phyloP scores from a whole-genome alignment of 1,140 invertebrate species.

The Bombus difficillimus region DNA sequence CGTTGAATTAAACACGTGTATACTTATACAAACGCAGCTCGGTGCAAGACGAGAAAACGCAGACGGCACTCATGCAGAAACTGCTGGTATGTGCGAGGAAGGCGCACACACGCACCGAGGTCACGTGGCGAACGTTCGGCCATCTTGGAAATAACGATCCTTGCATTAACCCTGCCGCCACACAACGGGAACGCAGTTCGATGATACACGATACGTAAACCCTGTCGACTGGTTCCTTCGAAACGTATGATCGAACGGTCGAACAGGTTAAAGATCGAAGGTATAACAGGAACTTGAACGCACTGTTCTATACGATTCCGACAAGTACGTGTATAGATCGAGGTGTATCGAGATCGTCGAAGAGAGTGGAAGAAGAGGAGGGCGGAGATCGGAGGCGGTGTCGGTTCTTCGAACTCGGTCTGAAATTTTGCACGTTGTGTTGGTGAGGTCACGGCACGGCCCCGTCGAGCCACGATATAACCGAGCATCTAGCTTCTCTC shows the following conservation, averaged over 20 bases:
- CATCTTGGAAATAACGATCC: slow-evolving; percentile 68
- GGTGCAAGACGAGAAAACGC: neutral
- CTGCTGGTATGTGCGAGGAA: neutral
- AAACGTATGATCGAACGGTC: neutral
- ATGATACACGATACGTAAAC: neutral
- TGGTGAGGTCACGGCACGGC: slow-evolving; percentile 47
- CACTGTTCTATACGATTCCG: neutral
- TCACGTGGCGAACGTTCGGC: slow-evolving; percentile 50
- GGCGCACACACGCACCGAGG: slow-evolving; percentile 31
- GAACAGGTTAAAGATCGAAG: neutral
- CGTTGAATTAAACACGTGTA: neutral
- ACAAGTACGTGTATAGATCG: neutral
- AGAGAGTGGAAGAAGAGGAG: neutral
- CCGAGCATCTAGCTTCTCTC: neutral
- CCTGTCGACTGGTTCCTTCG: neutral
- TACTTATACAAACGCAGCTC: neutral
- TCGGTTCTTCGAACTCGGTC: slow-evolving; percentile 17
- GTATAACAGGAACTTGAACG: neutral
- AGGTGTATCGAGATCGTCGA: neutral
- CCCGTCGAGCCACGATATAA: slow-evolving; percentile 31
- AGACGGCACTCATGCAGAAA: neutral
- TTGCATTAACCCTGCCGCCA: slow-evolving; percentile 49
- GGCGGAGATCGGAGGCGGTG: neutral
- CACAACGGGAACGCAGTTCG: slow-evolving; percentile 3
- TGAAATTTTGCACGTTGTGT: slow-evolving; percentile 20